These are phyloP conservation scores for Rhinichthys osculus DNA, from an alignment of 2,797 vertebrate species.

Conservation along the genomic window DNA sequence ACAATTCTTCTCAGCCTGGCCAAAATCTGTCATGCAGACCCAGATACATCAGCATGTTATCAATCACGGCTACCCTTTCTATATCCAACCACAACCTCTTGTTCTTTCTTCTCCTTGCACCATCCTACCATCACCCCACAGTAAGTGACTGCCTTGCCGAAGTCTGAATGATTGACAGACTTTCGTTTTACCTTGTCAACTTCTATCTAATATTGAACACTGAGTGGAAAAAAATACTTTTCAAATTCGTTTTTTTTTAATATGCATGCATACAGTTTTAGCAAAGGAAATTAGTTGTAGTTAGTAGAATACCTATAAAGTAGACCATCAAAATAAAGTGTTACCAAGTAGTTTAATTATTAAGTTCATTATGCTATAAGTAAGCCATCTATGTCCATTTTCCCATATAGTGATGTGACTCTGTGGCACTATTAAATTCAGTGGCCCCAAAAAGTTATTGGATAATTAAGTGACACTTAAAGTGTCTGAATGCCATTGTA, in stretches of 20 bases:
- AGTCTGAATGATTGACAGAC: slow-evolving; percentile 40
- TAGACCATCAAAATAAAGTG: too few species aligned
- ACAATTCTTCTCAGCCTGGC: slow-evolving; percentile 61
- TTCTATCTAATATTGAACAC: slow-evolving; percentile 14
- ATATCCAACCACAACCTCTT: slow-evolving; percentile 34
- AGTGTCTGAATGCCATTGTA: neutral
- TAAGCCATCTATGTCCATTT: too few species aligned
- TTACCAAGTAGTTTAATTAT: too few species aligned
- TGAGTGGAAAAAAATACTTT: neutral
- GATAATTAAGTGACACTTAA: neutral
- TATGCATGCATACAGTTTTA: neutral
- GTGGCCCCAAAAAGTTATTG: neutral
- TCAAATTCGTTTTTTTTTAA: neutral
- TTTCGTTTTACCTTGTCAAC: slow-evolving; percentile 7
- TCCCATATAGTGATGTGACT: too few species aligned
- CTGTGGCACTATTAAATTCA: neutral
- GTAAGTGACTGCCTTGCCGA: slow-evolving; percentile 20
- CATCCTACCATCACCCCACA: slow-evolving; percentile 46
- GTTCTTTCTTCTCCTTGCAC: slow-evolving; percentile 48
- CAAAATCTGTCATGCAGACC: slow-evolving; percentile 63
- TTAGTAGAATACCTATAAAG: too few species aligned
- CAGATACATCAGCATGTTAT: slow-evolving; percentile 69
- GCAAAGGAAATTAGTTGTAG: too few species aligned
- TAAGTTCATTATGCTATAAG: too few species aligned
- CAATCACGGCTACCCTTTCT: slow-evolving; percentile 66